Evolutionary conservation across 1,140 invertebrate genomes (phyloP).

Genomic region (Papilio machaon): DNA sequence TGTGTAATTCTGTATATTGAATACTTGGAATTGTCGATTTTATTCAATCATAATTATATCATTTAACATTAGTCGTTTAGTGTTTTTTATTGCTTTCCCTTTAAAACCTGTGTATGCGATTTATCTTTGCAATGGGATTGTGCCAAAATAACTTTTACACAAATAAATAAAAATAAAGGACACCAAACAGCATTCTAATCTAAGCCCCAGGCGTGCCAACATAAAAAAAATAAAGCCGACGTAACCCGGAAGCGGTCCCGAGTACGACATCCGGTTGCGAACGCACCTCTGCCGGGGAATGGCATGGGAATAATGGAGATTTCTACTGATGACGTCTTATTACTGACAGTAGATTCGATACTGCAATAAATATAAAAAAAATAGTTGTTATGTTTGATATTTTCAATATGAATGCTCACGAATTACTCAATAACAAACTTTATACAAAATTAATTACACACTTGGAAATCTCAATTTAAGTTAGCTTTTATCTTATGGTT

Average conservation of each 20-base stretch:
- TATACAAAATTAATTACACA: too few species aligned
- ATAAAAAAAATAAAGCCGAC: constrained; percentile 26
- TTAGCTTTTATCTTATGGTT: too few species aligned
- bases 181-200: constrained; percentile 32
- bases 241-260: constrained; percentile 31
- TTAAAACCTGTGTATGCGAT: not conserved
- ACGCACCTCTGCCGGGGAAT: constrained; percentile 35
- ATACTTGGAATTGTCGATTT: too few species aligned
- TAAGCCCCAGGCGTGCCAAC: constrained; percentile 33
- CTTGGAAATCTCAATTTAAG: too few species aligned
- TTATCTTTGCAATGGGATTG: not conserved
- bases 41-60: not conserved
- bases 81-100: not conserved
- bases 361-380: not conserved
- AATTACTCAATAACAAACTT: too few species aligned
- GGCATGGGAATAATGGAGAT: constrained; percentile 18
- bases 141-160: constrained; percentile 17
- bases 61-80: not conserved
- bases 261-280: constrained; percentile 32
- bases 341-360: constrained; percentile 20
- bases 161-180: constrained; percentile 11
- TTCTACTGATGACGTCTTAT: constrained; percentile 4
- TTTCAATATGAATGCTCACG: too few species aligned
- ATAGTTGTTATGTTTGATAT: not conserved
- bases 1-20: too few species aligned